phyloP scores from a whole-genome alignment of 2,797 vertebrate species.

The Chrosomus eos region DNA sequence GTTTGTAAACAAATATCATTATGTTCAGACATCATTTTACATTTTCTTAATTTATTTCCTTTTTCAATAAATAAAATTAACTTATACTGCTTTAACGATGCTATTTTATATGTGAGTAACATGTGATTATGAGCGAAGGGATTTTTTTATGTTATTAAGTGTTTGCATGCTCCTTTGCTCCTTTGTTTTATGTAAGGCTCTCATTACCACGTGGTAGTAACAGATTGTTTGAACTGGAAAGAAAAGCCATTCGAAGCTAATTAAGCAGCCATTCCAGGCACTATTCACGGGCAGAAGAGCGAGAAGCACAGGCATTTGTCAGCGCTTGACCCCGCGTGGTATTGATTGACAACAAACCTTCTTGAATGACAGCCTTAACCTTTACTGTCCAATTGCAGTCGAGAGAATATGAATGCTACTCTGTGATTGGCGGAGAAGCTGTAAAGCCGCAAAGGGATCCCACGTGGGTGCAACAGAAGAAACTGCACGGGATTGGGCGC shows the following conservation, averaged over 20 bases:
- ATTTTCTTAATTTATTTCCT: neutral
- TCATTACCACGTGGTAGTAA: constrained; percentile 95
- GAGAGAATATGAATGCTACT: constrained; percentile 58
- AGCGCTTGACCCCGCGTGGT: constrained; percentile 91
- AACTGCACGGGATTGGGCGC: constrained; percentile 75
- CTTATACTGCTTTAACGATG: neutral
- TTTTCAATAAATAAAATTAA: neutral
- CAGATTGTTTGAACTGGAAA: constrained; percentile 97
- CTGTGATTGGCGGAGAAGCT: constrained; percentile 70
- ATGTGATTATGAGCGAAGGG: constrained; percentile 37
- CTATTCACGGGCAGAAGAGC: constrained; percentile 90
- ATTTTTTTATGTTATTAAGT: constrained; percentile 85
- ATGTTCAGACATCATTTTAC: neutral
- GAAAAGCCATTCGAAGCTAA: constrained; percentile 96
- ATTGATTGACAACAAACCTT: constrained; percentile 87
- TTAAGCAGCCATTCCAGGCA: constrained; percentile 94
- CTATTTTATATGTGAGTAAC: constrained; percentile 26
- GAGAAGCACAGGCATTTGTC: constrained; percentile 91
- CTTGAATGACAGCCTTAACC: constrained; percentile 80
- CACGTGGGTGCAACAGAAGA: constrained; percentile 78
- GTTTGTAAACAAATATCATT: neutral
- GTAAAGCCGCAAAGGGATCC: constrained; percentile 73
- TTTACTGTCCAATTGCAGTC: constrained; percentile 70
- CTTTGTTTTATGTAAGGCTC: constrained; percentile 89
- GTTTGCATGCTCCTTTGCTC: constrained; percentile 85